phyloP scores from a whole-genome alignment of 1,140 invertebrate genomes.

The Copidosoma floridanum region DNA sequence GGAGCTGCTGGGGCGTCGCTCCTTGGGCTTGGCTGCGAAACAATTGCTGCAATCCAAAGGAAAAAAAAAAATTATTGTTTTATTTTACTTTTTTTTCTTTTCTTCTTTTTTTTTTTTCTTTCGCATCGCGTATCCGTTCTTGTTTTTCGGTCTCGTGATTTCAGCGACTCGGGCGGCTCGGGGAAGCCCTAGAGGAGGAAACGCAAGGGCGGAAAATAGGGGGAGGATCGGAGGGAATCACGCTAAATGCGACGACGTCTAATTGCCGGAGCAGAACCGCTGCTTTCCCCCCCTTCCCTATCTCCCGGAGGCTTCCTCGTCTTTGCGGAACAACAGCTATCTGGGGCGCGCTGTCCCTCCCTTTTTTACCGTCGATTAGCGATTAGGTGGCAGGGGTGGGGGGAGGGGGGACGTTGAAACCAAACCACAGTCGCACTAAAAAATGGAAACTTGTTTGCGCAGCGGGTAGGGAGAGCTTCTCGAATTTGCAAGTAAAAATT shows the following conservation, averaged over 20 bases:
- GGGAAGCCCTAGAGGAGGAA: not conserved
- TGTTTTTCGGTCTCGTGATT: not conserved
- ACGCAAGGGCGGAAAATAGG: not conserved
- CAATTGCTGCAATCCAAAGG: slow-evolving; percentile 70
- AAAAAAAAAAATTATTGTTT: not conserved
- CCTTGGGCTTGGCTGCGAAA: slow-evolving; percentile 77
- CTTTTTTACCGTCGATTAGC: not conserved
- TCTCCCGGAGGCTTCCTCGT: not conserved
- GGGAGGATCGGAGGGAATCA: slow-evolving; percentile 1
- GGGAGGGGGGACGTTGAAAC: no score
- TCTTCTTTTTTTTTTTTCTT: no score
- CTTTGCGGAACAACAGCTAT: slow-evolving; percentile 13
- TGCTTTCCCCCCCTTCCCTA: not conserved
- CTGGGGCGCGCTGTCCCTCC: not conserved
- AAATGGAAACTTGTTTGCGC: no score
- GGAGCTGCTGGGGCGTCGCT: slow-evolving; percentile 55
- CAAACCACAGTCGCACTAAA: no score
- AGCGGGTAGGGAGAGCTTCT: no score
- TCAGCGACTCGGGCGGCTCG: not conserved
- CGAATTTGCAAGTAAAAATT: no score
- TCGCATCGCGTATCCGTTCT: no score
- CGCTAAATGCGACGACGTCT: slow-evolving; percentile 14
- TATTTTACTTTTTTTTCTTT: not conserved
- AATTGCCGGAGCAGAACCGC: not conserved
- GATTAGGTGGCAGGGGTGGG: no score